Evolutionary conservation across 1,140 invertebrate genomes (phyloP), one percentile per base, ranked within the genome.

Genomic region (Caerostris darwini): DNA sequence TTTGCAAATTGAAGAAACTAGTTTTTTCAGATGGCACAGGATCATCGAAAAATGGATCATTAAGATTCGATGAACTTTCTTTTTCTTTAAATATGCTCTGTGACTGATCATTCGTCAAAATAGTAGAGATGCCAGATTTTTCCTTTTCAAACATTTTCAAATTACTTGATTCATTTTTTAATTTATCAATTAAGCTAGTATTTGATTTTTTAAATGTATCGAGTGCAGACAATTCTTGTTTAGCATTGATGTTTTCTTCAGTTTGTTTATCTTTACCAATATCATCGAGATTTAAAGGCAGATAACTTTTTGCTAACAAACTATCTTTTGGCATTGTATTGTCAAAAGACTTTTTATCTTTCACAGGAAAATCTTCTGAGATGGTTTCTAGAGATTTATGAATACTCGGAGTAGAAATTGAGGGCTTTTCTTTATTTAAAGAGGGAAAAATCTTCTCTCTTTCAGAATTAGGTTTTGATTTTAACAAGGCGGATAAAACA

Each of bases 11-110:
- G 5, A 82, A 92, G 14, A 81, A 53, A 50, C 59, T 61, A 3
- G 87, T 14, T 12, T 90, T 94, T 90, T 85, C 85, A 19, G 93
- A 57, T 64, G 93, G 93, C 10, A 94, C 7, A 12, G 93, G 93
- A n/a, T 86, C 93, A 83, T 94, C 93, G 69, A 94, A 94, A 10
- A 94, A 94, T 50, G 87, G 12, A 64, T 85, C 54, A 59, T 59
- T 34, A 54, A 64, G 57, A 81, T 61, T 64, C 17, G 58, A 83
- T n/a, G 69, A 81, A 81, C 50, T 81, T 81, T 8, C 54, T 58
- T 34, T 91, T 50, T 86, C 91, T 86, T 86, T 86, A 6, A 90
- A 81, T 34, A 71, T 85, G n/a, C 57, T 85, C 50, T n/a, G n/a
- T 4, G 64, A 50, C n/a, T 90, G 71, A 57, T 58, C 56, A 77